Evolutionary conservation across 2,113 vertebrate genomes (phyloP), one percentile per base, ranked within the genome.

Genomic region (Butorides virescens): DNA sequence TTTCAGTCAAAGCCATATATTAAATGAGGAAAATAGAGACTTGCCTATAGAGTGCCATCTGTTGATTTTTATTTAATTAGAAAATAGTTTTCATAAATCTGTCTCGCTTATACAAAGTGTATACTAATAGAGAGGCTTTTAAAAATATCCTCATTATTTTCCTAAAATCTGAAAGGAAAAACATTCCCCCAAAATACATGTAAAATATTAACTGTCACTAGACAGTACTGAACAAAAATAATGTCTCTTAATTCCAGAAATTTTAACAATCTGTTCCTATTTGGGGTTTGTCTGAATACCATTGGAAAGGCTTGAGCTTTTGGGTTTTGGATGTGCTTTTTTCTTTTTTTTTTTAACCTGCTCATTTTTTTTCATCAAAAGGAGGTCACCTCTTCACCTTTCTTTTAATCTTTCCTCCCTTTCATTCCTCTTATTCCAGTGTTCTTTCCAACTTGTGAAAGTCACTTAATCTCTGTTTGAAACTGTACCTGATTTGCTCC

Each of bases 401-500:
- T 86, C 93, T 90, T 95, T 91, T 97, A 96, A 95, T 95, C 93
- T 97, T 91, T 92, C 50, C 36, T 96, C 16, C 63, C 77, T 97
- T 96, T 97, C 85, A 97, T 95, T 93, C 67, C 59, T 11, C 32
- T 72, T 80, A 90, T 93, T 91, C 91, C 63, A 93, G 42, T 92
- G 87, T 83, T 95, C 94, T 92, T 90, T 96, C 50, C 80, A 58
- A 27, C 84, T 56, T 95, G 74, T 93, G 85, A 97, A 94, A 94
- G 71, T 83, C 94, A 95, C 91, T 96, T 97, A 97, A 97, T 96
- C 96, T 93, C 96, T 79, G 81, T 95, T 96, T 97, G 97, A 97
- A 91, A 55, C 81, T 91, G 66, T 79, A 70, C 89, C 81, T 67
- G 66, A 88, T 97, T 88, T 95, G 93, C 94, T 97, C 93, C 13